Evolutionary conservation across 2,113 vertebrate species (phyloP).

Genomic region (Agapornis roseicollis): DNA sequence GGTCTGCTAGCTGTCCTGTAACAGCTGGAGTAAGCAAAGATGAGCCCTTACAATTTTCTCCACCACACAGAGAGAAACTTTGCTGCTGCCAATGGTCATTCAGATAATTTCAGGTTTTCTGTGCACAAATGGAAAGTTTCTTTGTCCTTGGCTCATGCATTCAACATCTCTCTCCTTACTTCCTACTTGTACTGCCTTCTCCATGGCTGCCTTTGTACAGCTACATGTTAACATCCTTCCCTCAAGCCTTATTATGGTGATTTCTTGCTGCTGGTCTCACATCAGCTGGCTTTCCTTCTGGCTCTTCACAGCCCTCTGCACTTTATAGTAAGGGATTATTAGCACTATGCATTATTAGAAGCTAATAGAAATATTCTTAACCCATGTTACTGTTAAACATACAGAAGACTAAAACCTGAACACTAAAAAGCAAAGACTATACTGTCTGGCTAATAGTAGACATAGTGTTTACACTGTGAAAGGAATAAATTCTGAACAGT

Average conservation of each 20-base stretch:
- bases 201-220: not conserved
- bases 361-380: slow-evolving; percentile 31
- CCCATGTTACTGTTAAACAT: not conserved
- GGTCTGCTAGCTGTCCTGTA: not conserved
- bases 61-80: not conserved
- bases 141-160: not conserved
- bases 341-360: not conserved
- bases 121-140: not conserved
- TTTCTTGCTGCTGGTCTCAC: not conserved
- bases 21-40: not conserved
- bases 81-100: not conserved
- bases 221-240: not conserved
- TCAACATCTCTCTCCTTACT: not conserved
- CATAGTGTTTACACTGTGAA: not conserved
- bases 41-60: not conserved
- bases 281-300: not conserved
- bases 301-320: not conserved
- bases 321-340: not conserved
- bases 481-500: not conserved
- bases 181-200: not conserved
- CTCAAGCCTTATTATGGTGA: not conserved
- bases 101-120: not conserved
- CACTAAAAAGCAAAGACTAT: not conserved
- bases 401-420: not conserved
- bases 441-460: slow-evolving; percentile 10